Base-by-base conservation (phyloP, 2,888 invertebrate species). In the Orthosia cruda region DNA sequence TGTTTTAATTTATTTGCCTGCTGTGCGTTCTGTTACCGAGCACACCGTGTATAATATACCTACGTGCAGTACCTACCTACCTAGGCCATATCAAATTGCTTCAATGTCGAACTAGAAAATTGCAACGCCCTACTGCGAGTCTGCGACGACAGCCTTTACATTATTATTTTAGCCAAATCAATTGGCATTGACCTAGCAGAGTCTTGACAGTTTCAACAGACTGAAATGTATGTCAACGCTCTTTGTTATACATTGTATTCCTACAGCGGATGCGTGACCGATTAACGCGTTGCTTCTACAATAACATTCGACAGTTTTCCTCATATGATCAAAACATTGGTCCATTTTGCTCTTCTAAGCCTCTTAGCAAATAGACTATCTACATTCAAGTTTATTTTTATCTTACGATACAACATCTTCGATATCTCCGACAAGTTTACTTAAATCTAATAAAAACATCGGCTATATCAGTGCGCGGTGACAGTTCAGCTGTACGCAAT, bases 1-100 rank as follows among this genome's bases (percentile, higher is more conserved):
- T 86, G 86, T 87, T 84, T 84, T 72, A 78, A 88, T 83, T 85
- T 89, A 85, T 81, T 81, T 84, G 78, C 66, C 78, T 63, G 72
- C 84, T 80, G 65, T 81, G 71, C 82, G 82, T 76, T 86, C 70
- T 79, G 77, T 73, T 75, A 70, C 84, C 67, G 62, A 74, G 74
- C 76, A 81, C 80, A 85, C 73, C 62, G 81, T 76, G 75, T 47
- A 50, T 69, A 80, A 61, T 66, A 77, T 49, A 71, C 20, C 13
- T 62, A 52, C 45, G 16, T 20, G 16, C 45, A 20, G 9, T 20
- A 61, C 50, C 26, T 47, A 77, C 54, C 13, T 71, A 66, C 68
- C 52, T 77, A n/a, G 74, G 66, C 68, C 74, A 59, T 81, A 78
- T 84, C 85, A 69, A 81, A 84, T 84, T 71, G n/a, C 32, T 32